These are phyloP conservation scores for Hydrolagus affinis DNA, from an alignment of 2,113 vertebrate species.

Conservation along the genomic window DNA sequence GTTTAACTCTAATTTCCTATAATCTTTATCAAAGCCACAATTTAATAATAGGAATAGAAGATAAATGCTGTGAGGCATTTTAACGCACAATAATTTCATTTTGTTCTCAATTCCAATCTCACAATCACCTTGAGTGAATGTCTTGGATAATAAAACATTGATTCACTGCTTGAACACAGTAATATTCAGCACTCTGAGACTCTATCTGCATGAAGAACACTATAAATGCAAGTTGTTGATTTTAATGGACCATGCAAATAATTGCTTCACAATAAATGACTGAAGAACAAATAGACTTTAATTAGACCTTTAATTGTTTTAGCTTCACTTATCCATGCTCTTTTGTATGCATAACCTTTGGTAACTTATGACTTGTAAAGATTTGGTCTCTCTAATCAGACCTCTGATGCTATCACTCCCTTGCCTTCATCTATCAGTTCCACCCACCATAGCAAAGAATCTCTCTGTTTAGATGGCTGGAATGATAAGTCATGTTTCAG, in stretches of 20 bases:
- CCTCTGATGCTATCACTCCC: not conserved
- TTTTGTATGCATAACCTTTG: not conserved
- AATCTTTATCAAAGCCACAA: too few relatives aligned
- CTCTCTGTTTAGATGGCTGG: too few relatives aligned
- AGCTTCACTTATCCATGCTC: constrained; percentile 11
- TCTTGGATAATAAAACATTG: constrained; percentile 30
- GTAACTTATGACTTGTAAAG: constrained; percentile 4
- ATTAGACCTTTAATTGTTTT: constrained; percentile 22
- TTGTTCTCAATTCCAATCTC: not conserved
- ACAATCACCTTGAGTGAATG: constrained; percentile 15
- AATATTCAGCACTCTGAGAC: not conserved
- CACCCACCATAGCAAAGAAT: too few relatives aligned
- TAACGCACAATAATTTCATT: not conserved
- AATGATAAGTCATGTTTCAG: too few relatives aligned
- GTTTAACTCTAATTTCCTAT: too few relatives aligned
- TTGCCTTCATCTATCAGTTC: not conserved
- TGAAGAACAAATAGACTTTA: not conserved
- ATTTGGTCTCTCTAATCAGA: not conserved
- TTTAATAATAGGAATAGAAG: too few relatives aligned
- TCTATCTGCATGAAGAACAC: too few relatives aligned
- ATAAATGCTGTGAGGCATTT: too few relatives aligned
- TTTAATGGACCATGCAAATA: constrained; percentile 4
- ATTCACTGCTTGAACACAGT: not conserved
- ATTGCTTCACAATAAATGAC: constrained; percentile 6
- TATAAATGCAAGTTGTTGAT: too few relatives aligned